Evolutionary conservation across 2,888 invertebrate species (phyloP), one percentile per base, ranked within the genome.

Genomic region (Hirtodrosophila histrioides): DNA sequence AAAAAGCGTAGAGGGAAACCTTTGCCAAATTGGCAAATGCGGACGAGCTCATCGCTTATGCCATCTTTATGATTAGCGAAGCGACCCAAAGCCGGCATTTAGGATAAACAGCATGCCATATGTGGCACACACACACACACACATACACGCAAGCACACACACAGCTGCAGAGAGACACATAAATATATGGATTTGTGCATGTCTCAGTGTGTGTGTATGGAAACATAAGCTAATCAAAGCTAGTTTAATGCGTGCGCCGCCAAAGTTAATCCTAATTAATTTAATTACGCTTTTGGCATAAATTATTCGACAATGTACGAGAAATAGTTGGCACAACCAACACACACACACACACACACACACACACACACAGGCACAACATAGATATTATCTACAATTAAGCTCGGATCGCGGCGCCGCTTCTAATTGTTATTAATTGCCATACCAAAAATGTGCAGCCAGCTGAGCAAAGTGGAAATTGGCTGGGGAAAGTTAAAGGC

Each of bases 181-280:
- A 74, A 63, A 69, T 83, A 64, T 76, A 54, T 76, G 83, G 64
- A 68, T 71, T 4, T 43, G 43, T 27, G 17, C 33, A 12, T 35
- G 50, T 43, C n/a, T 54, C 54, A 44, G 58, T 71, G 69, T 49
- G 44, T 73, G 66, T 70, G 63, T 50, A 66, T 62, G 66, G 49
- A 51, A 76, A 75, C 79, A 78, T 86, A 78, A 85, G 87, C 83
- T 87, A 87, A 83, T 83, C 87, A 83, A 87, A 87, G 83, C 87
- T 75, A 82, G 83, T 87, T 87, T 83, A 83, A 83, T 83, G 87
- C 87, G 75, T 75, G 86, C 80, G 80, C 88, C 74, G 80, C 83
- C 77, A 87, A 87, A 87, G 83, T 84, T 84, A 84, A 84, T 84
- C 86, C 87, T 87, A 84, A 84, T 84, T 84, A 87, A 84, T 87